These are phyloP conservation scores for Spermophilus dauricus DNA, from an alignment of 2,113 vertebrate species.

Conservation along the genomic window DNA sequence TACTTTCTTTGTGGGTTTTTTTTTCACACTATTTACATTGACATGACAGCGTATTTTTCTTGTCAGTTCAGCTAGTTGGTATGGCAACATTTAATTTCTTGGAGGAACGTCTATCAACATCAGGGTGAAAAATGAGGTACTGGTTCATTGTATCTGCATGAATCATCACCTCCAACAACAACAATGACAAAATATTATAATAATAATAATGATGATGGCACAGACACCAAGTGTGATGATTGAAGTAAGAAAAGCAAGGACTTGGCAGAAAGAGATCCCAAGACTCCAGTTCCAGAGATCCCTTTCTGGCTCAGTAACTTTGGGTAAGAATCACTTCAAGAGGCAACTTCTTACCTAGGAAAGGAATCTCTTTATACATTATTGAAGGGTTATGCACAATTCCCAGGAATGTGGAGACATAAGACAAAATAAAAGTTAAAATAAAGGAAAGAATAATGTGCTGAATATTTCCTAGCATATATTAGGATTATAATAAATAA, in stretches of 20 bases:
- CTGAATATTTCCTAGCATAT: neutral
- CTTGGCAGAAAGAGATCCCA: neutral
- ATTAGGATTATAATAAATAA: neutral
- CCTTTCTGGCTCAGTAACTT: constrained; percentile 40
- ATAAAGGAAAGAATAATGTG: neutral
- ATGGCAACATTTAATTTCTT: constrained; percentile 56
- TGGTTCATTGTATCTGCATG: neutral
- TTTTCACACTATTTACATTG: neutral
- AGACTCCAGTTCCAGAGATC: neutral
- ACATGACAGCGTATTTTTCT: constrained; percentile 41
- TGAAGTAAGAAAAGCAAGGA: neutral
- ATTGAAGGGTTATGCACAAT: neutral
- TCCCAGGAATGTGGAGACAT: neutral
- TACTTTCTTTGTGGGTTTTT: constrained; percentile 29
- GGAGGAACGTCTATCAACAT: constrained; percentile 51
- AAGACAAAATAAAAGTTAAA: neutral
- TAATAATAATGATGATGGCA: neutral
- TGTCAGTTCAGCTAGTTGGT: constrained; percentile 12
- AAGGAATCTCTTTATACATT: neutral
- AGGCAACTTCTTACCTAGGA: neutral
- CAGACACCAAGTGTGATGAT: no score
- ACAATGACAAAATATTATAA: constrained; percentile 18
- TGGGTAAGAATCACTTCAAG: neutral
- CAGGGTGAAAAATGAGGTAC: neutral
- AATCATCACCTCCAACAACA: neutral